A percentile compares a stretch with the other conserved stretches of the same genome.
Evolutionary conservation across 2,888 invertebrate species (phyloP).

Genomic region (Drosophila longiperda): DNA sequence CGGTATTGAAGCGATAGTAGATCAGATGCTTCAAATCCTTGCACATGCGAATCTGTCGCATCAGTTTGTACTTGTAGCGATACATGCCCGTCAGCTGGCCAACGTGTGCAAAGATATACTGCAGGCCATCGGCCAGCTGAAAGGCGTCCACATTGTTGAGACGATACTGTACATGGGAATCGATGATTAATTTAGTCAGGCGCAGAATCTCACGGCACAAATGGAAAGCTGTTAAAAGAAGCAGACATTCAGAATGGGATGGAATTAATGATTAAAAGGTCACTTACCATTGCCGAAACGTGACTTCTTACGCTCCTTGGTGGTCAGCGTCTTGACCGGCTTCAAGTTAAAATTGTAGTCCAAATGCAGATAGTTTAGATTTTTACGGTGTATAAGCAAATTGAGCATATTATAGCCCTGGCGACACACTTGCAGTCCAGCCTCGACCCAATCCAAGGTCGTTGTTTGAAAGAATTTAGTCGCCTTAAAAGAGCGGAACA

Average conservation of each 20-base stretch:
- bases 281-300: constrained; percentile 94
- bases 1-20: constrained; percentile 99
- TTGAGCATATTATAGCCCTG: constrained; percentile 99
- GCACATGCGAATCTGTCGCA: constrained; percentile 99
- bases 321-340: constrained; percentile 99
- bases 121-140: constrained; percentile 98
- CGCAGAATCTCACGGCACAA: constrained; percentile 99
- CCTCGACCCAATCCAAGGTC: constrained; percentile 99
- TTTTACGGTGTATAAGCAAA: constrained; percentile 98
- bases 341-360: constrained; percentile 99
- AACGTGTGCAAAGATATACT: constrained; percentile 99
- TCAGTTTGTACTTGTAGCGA: constrained; percentile 98
- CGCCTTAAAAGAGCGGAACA: constrained; percentile 99
- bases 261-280: neutral
- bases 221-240: constrained; percentile 93
- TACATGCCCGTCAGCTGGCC: constrained; percentile 99
- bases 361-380: constrained; percentile 99
- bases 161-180: constrained; percentile 99
- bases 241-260: neutral
- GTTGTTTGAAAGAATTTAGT: constrained; percentile 99
- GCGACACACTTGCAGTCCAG: constrained; percentile 98
- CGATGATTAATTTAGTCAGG: constrained; percentile 99
- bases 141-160: constrained; percentile 99
- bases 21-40: constrained; percentile 99
- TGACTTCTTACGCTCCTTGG: constrained; percentile 99